Base-by-base conservation (phyloP, 1,140 invertebrate species). In the Listronotus bonariensis region DNA sequence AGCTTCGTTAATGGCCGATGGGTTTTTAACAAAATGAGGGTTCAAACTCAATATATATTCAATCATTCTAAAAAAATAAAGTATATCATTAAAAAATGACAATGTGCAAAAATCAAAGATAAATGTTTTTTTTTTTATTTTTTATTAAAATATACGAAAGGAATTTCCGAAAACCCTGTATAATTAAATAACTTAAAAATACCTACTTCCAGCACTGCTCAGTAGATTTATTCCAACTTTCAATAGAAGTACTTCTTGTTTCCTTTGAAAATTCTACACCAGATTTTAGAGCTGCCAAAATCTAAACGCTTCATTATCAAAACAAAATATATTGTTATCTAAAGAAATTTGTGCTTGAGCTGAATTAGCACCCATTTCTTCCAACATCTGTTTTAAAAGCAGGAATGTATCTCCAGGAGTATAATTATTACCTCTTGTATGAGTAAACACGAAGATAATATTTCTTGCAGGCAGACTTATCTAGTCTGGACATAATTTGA, bases 221-320 rank as follows among this genome's bases (percentile, higher is more conserved):
- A 3, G 55, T 42, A 0, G 76, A 76, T 43, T 66, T 67, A 1
- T 68, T 67, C 74, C 74, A 77, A 67, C 72, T 77, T 40, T 72
- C 55, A 14, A 52, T 55, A 45, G 59, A 69, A 12, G 48, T 42
- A 8, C 61, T 8, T 9, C 66, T 57, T 1, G 54, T 20, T 14
- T 51, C 43, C 12, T 59, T 18, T 26, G 43, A 45, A 49, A 73
- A 68, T 17, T 71, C 17, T 10, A 75, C 48, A 10, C 63, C 65
- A 9, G 68, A 40, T 40, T 72, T 69, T 7, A 65, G 34, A 8
- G 68, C 76, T 6, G 69, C 69, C 42, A 77, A 48, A 61, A 72
- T 34, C 69, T 62, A 45, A 77, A 77, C 6, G 70, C 66, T 49
- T 76, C 76, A 52, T 77, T 77, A 40, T 77, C 76, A 17, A 75